phyloP scores from a whole-genome alignment of 1,140 invertebrate species.

The Hermatobates lingyangjiaoensis region DNA sequence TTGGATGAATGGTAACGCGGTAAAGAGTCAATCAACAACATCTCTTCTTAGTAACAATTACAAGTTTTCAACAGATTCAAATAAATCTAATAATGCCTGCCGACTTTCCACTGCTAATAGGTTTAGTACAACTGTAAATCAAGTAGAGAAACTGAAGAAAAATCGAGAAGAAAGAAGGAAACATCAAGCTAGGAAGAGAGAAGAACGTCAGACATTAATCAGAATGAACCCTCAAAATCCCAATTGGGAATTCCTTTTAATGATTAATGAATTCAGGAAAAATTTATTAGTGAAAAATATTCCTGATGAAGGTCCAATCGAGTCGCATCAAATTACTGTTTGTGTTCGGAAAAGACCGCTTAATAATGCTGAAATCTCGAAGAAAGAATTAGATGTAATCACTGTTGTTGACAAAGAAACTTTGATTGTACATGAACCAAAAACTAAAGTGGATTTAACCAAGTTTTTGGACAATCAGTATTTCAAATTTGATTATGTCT shows the following conservation, averaged over 20 bases:
- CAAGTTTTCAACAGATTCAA: background rate
- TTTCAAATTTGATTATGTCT: conserved; percentile 97
- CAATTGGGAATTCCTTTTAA: conserved; percentile 1
- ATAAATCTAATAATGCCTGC: background rate
- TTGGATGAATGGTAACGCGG: background rate
- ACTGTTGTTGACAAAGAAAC: conserved; percentile 89
- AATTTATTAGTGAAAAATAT: background rate
- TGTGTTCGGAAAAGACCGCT: conserved; percentile 6
- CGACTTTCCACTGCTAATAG: background rate
- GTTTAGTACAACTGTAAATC: background rate
- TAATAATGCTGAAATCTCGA: background rate
- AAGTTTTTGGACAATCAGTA: conserved; percentile 97
- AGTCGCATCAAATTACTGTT: conserved; percentile 5
- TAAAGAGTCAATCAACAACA: background rate
- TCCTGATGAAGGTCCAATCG: background rate
- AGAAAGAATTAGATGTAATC: conserved; percentile 87
- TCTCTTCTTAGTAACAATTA: background rate
- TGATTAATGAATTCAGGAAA: conserved; percentile 2
- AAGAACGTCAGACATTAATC: background rate
- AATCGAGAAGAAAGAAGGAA: conserved; percentile 1
- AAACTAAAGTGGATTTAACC: conserved; percentile 92
- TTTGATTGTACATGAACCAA: conserved; percentile 93
- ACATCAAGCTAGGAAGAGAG: conserved; percentile 1
- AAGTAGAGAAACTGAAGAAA: conserved; percentile 2
- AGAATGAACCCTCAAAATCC: conserved; percentile 3